phyloP scores from a whole-genome alignment of 2,888 invertebrate genomes.

The Dicyrtomina minuta region DNA sequence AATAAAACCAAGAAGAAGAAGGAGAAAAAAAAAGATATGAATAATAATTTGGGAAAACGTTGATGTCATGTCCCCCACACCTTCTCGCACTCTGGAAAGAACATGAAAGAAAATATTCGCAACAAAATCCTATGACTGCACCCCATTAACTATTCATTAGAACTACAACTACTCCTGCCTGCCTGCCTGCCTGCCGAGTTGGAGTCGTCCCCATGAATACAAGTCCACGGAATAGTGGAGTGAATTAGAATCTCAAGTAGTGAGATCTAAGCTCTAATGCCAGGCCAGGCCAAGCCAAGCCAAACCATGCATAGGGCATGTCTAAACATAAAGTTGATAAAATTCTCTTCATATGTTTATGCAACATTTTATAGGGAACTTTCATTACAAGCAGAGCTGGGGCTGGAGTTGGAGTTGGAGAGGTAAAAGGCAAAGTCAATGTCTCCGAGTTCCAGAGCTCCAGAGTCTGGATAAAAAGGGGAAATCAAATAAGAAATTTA shows the following conservation, averaged over 20 bases:
- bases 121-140: slow-evolving; percentile 14
- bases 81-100: neutral
- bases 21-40: neutral
- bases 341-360: neutral
- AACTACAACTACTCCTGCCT: too few relatives aligned
- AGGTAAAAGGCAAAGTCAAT: too few relatives aligned
- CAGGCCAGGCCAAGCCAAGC: too few relatives aligned
- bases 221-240: slow-evolving; percentile 3
- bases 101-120: slow-evolving; percentile 13
- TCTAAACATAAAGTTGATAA: neutral
- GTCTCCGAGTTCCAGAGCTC: too few relatives aligned
- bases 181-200: too few relatives aligned
- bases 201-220: slow-evolving; percentile 14
- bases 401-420: too few relatives aligned
- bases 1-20: slow-evolving; percentile 5
- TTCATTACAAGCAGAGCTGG: too few relatives aligned
- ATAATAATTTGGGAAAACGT: too few relatives aligned
- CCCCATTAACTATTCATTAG: slow-evolving; percentile 25
- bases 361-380: too few relatives aligned
- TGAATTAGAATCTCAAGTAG: slow-evolving; percentile 18
- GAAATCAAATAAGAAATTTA: neutral
- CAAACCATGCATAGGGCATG: neutral
- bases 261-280: neutral
- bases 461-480: neutral
- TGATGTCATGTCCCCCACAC: neutral